phyloP scores from a whole-genome alignment of 2,797 vertebrate genomes.

The Gouania willdenowi region DNA sequence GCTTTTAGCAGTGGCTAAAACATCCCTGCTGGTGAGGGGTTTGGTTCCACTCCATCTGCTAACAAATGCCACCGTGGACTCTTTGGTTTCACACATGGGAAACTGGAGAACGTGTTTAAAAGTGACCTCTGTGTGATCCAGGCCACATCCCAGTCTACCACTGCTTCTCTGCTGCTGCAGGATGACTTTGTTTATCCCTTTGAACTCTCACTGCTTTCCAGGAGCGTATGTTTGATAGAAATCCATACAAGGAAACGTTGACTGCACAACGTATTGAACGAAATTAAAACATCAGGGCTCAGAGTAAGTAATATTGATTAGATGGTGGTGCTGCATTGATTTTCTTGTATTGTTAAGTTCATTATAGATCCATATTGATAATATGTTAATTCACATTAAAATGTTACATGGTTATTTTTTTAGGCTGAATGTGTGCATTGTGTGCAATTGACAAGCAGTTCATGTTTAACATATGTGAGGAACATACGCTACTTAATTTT shows the following conservation, averaged over 20 bases:
- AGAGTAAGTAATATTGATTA: slow-evolving; percentile 70
- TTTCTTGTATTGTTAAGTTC: slow-evolving; percentile 66
- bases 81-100: slow-evolving; percentile 83
- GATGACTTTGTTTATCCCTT: slow-evolving; percentile 47
- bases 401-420: slow-evolving; percentile 36
- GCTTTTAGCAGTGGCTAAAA: slow-evolving; percentile 85
- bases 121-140: slow-evolving; percentile 82
- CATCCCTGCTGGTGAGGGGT: slow-evolving; percentile 73
- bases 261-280: slow-evolving; percentile 59
- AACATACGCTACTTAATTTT: slow-evolving; percentile 19
- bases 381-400: slow-evolving; percentile 54
- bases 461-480: slow-evolving; percentile 11
- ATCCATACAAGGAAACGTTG: slow-evolving; percentile 69
- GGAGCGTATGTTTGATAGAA: slow-evolving; percentile 46
- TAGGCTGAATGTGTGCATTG: too few species aligned
- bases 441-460: not conserved
- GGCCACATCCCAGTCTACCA: slow-evolving; percentile 55
- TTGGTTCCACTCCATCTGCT: slow-evolving; percentile 88
- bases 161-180: slow-evolving; percentile 24
- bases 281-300: slow-evolving; percentile 68
- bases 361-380: slow-evolving; percentile 61
- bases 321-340: slow-evolving; percentile 62
- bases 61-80: slow-evolving; percentile 79
- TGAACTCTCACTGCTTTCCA: slow-evolving; percentile 26
- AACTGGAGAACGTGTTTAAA: slow-evolving; percentile 81